phyloP scores from a whole-genome alignment of 2,888 invertebrate species.

The Xylocampa areola region DNA sequence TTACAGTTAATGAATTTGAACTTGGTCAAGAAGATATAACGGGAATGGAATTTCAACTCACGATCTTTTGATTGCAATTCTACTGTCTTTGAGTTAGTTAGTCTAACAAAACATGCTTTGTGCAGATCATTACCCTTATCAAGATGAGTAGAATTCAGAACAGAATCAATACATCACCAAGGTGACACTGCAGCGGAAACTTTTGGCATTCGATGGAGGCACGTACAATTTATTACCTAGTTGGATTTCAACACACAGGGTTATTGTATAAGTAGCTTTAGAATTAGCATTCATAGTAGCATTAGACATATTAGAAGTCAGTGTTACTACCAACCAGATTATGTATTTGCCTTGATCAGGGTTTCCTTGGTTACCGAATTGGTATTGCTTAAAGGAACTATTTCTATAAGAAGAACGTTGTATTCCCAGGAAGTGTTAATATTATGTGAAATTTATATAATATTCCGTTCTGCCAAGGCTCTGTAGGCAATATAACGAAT shows the following conservation, averaged over 20 bases:
- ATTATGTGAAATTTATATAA: too few relatives aligned
- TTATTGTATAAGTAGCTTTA: slow-evolving; percentile 18
- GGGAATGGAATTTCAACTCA: too few relatives aligned
- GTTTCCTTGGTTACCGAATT: background rate
- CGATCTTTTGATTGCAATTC: too few relatives aligned
- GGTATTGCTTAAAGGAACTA: background rate
- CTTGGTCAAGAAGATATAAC: too few relatives aligned
- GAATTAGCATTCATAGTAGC: slow-evolving; percentile 32
- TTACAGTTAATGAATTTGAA: too few relatives aligned
- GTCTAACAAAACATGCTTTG: too few relatives aligned
- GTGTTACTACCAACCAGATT: slow-evolving; percentile 7
- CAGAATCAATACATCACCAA: slow-evolving; percentile 27
- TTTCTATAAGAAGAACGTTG: too few relatives aligned
- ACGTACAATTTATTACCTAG: slow-evolving; percentile 47
- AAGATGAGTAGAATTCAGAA: slow-evolving; percentile 40
- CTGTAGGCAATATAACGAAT: too few relatives aligned
- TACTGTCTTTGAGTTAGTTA: too few relatives aligned
- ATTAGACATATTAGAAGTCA: slow-evolving; percentile 20
- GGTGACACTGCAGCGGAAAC: slow-evolving; percentile 31
- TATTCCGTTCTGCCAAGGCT: too few relatives aligned
- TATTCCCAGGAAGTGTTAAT: too few relatives aligned
- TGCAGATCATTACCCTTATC: slow-evolving; percentile 14
- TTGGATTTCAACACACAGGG: slow-evolving; percentile 28
- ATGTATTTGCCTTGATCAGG: slow-evolving; percentile 2
- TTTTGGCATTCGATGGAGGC: slow-evolving; percentile 43